Evolutionary conservation across 1,140 invertebrate genomes (phyloP), one percentile per base, ranked within the genome.

Genomic region (Papilio machaon): DNA sequence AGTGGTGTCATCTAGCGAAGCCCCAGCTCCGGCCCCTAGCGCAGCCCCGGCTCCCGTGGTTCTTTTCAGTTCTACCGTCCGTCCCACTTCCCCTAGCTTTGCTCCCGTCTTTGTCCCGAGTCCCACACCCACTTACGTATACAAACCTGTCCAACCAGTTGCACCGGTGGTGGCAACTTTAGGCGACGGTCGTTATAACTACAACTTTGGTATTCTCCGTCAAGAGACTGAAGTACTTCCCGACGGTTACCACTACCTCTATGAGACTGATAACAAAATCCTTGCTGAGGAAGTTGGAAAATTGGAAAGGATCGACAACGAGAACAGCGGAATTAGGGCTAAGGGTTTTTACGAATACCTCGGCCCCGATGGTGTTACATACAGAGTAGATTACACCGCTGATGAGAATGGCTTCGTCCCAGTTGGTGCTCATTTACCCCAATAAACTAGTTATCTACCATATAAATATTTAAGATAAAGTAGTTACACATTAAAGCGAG

Each of bases 401-500:
- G 96, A 97, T 85, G 96, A 97, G 85, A 96, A 96, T 83, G 96
- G 96, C n/a, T 97, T 96, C 90, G 88, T 95, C 60, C 94, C 96
- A 38, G 84, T 90, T n/a, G 96, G 96, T 38, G 95, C 92, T 67
- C 95, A 96, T 83, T 91, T 96, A 52, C 95, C 95, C 11, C 90
- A 87, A 89, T 75, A 82, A 81, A 82, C 79, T 86, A 88, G 82
- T 86, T 82, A 6, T 43, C 38, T 43, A 73, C 64, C 4, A 70
- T 67, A 74, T 49, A 60, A 78, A 78, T 79, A 79, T 74, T 80
- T 81, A 74, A 75, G 73, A 73, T 73, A 46, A 38, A 46, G 73
- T 74, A 46, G 47, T 74, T 46, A 74, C 38, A 17, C 2, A 74
- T 46, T 47, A 74, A 47, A 23, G 5, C 9, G 17, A 47, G 19